phyloP scores from a whole-genome alignment of 2,888 invertebrate species.

The Sinotaia quadrata region DNA sequence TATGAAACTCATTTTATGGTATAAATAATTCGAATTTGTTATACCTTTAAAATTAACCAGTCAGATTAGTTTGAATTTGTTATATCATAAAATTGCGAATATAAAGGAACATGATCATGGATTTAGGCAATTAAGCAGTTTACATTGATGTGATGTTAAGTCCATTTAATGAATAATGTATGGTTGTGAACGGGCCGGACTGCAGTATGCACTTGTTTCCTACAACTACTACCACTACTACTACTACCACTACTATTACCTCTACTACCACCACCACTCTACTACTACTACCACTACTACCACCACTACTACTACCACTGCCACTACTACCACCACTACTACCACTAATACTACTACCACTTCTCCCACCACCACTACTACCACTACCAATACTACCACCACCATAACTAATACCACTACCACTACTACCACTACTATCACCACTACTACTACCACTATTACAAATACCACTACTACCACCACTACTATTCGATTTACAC shows the following conservation, averaged over 20 bases:
- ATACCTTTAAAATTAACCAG: too few relatives aligned
- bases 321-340: not conserved
- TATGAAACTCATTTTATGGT: too few relatives aligned
- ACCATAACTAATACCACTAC: not conserved
- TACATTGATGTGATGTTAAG: too few relatives aligned
- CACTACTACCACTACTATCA: not conserved
- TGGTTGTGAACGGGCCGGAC: too few relatives aligned
- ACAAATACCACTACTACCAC: not conserved
- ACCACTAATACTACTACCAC: slow-evolving; percentile 3
- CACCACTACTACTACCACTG: not conserved
- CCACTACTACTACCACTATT: slow-evolving; percentile 2
- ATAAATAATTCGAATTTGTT: too few relatives aligned
- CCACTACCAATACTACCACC: not conserved
- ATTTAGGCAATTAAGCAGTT: too few relatives aligned
- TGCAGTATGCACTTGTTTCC: too few relatives aligned
- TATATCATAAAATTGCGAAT: too few relatives aligned
- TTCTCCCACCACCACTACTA: slow-evolving; percentile 1
- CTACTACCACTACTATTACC: too few relatives aligned
- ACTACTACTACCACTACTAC: not conserved
- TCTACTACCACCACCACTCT: slow-evolving; percentile 4
- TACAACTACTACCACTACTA: slow-evolving; percentile 1
- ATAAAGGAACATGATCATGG: too few relatives aligned
- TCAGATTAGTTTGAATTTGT: too few relatives aligned
- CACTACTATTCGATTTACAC: not conserved
- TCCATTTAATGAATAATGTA: too few relatives aligned